Evolutionary conservation across 2,797 vertebrate genomes (phyloP).

Genomic region (Fratercula arctica): DNA sequence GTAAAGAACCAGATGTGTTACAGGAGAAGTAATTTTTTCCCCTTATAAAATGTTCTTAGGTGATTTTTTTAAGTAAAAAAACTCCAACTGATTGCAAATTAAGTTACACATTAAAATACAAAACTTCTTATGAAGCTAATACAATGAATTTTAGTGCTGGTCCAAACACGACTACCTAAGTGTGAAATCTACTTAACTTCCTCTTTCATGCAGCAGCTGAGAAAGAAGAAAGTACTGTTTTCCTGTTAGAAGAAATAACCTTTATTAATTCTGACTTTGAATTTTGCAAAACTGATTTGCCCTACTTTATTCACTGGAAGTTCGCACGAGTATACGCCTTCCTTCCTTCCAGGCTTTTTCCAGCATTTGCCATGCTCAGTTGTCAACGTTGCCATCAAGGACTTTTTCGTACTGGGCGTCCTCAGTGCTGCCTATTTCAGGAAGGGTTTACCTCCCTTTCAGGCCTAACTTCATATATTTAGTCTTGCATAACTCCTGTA

Average conservation of each 20-base stretch:
- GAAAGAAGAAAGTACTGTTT: background rate
- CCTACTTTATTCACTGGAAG: background rate
- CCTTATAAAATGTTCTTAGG: background rate
- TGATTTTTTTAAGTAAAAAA: background rate
- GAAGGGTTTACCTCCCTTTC: background rate
- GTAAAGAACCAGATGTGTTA: background rate
- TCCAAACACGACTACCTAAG: background rate
- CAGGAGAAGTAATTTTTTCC: background rate
- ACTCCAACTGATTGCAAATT: background rate
- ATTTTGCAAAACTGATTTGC: background rate
- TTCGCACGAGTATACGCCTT: background rate
- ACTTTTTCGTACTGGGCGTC: background rate
- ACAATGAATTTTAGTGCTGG: background rate
- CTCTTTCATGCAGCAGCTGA: background rate
- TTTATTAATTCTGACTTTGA: background rate
- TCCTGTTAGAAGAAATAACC: background rate
- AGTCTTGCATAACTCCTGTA: background rate
- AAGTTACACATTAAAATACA: background rate
- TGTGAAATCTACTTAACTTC: background rate
- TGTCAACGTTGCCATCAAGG: background rate
- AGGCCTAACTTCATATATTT: background rate
- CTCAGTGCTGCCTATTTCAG: background rate
- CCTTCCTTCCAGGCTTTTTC: background rate
- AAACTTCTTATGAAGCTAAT: background rate
- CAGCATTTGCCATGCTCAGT: background rate